Evolutionary conservation across 2,113 vertebrate species (phyloP).

Genomic region (Platysternon megacephalum): DNA sequence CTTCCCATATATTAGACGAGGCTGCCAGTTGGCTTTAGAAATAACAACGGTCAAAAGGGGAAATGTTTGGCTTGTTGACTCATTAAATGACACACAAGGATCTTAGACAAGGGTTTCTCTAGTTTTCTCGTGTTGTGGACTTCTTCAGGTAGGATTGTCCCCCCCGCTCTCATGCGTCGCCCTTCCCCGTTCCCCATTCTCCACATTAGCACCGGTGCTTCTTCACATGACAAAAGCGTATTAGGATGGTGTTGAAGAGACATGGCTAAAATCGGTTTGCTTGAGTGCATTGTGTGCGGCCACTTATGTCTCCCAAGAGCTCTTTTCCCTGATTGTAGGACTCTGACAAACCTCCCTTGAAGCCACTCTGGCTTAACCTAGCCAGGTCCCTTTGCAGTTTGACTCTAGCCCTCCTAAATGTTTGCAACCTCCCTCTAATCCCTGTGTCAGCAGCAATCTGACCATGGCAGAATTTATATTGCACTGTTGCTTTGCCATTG

Average conservation of each 20-base stretch:
- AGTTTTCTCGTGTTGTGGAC: neutral
- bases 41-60: neutral
- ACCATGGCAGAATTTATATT: neutral
- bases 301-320: neutral
- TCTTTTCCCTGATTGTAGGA: neutral
- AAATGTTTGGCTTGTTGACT: neutral
- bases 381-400: neutral
- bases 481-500: neutral
- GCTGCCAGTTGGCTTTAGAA: neutral
- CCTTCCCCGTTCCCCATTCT: neutral
- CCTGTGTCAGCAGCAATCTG: neutral
- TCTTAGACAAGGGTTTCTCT: neutral
- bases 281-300: neutral
- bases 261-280: neutral
- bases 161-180: neutral
- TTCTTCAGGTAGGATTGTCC: neutral
- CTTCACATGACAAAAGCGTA: neutral
- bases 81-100: neutral
- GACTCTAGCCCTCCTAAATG: neutral
- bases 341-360: neutral
- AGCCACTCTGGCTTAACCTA: neutral
- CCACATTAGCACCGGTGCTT: fast-evolving
- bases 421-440: neutral
- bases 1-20: neutral
- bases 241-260: neutral